Evolutionary conservation across 2,888 invertebrate species (phyloP), one percentile per base, ranked within the genome.

Genomic region (Chrysolina americana): DNA sequence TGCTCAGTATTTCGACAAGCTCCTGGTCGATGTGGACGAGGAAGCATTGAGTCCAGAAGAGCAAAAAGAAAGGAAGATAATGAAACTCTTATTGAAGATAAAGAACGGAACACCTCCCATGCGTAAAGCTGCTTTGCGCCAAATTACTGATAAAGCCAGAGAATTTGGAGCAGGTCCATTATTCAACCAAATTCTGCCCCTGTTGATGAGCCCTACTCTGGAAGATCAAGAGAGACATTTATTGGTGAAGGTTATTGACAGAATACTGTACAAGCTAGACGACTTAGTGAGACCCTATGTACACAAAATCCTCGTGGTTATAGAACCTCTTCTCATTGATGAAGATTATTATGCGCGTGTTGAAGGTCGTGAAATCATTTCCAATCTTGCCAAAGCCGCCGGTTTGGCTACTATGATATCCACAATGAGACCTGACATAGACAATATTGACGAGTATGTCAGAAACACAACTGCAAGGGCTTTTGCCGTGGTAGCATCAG

Each of bases 321-420:
- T 99, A 87, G 99, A 99, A 89, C 99, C 99, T 0, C 90, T 99
- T 77, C 90, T 99, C 53, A 99, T 99, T 87, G 99, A 99, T 88
- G 99, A 99, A 91, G 99, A 99, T 89, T 99, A 99, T 89, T 99
- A 99, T 87, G 99, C 99, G 36, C 95, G 99, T 87, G 99, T 99
- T 10, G 99, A 99, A 89, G 99, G 75, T 65, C 92, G 99, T 85
- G 99, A 99, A 89, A 99, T 99, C 82, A 99, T 99, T 85, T 98
- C 98, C 0, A 99, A 99, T 89, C 90, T 99, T 85, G 99, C 99
- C 0, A 99, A 99, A 90, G 99, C 99, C 1, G 99, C 99, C 3
- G 99, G 99, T 72, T 89, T 99, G 71, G 99, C 99, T 4, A 99
- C 99, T 15, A 99, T 99, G 99, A 99, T 99, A 85, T 99, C 99